These are phyloP conservation scores for Willisornis vidua DNA, from an alignment of 2,113 vertebrate species.

Conservation along the genomic window DNA sequence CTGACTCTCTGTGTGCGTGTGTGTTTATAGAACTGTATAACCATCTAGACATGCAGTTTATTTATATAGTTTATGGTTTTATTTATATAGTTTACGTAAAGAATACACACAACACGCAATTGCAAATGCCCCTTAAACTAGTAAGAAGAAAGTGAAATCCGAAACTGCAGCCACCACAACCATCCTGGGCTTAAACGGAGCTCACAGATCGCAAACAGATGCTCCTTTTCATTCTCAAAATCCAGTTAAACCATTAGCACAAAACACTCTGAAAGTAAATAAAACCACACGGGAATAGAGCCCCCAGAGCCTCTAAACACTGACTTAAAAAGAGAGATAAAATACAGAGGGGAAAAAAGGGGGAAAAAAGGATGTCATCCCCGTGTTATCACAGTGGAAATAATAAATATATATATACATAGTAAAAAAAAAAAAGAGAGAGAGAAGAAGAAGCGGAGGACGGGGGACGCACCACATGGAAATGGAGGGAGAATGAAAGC, in stretches of 20 bases:
- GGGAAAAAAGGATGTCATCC: no score
- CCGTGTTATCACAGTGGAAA: background rate
- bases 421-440: no score
- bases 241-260: constrained; percentile 44
- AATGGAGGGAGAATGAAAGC: background rate
- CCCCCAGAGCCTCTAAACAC: background rate
- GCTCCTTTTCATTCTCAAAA: constrained; percentile 36
- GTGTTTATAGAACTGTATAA: background rate
- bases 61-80: constrained; percentile 22
- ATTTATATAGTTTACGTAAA: constrained; percentile 13
- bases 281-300: background rate
- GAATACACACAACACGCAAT: constrained; percentile 12
- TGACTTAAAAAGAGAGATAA: background rate
- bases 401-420: background rate
- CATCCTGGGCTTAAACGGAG: constrained; percentile 49
- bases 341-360: accelerated
- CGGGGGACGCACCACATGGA: background rate
- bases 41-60: background rate
- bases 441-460: background rate
- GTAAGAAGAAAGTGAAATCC: constrained; percentile 64
- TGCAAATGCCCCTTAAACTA: constrained; percentile 47
- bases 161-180: constrained; percentile 63
- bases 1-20: background rate
- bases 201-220: constrained; percentile 50
- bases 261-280: constrained; percentile 25